Evolutionary conservation across 2,888 invertebrate genomes (phyloP).

Genomic region (Pemphredon lugubris): DNA sequence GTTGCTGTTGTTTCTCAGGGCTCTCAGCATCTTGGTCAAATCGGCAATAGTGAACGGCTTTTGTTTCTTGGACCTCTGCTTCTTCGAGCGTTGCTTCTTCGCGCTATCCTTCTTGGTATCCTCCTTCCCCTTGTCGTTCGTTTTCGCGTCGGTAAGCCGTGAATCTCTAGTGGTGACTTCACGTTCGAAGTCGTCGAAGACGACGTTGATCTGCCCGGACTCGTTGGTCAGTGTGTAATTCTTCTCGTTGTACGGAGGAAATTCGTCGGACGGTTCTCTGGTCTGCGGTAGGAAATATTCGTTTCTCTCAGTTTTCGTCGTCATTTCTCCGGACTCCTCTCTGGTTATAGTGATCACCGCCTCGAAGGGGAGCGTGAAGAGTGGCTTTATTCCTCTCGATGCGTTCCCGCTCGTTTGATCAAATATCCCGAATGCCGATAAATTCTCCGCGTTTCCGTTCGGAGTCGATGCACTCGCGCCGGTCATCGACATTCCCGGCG

Average conservation of each 20-base stretch:
- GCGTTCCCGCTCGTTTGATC: conserved; percentile 36
- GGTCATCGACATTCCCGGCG: background rate
- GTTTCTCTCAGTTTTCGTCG: conserved; percentile 18
- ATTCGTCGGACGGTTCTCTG: conserved; percentile 67
- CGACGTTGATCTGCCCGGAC: conserved; percentile 55
- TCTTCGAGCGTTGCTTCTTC: conserved; percentile 19
- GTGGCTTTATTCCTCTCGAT: conserved; percentile 39
- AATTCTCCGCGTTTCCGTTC: conserved; percentile 12
- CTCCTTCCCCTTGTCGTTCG: background rate
- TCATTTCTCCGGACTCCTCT: conserved; percentile 48
- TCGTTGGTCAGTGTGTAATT: conserved; percentile 53
- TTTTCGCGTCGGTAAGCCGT: background rate
- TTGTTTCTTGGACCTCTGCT: conserved; percentile 18
- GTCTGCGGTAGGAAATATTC: conserved; percentile 8
- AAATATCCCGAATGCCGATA: conserved; percentile 31
- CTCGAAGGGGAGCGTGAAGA: conserved; percentile 77
- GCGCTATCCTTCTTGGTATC: conserved; percentile 30
- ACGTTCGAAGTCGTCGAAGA: conserved; percentile 53
- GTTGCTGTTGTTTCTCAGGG: conserved; percentile 50
- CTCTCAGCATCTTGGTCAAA: conserved; percentile 59
- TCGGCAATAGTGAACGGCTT: conserved; percentile 49
- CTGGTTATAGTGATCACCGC: conserved; percentile 76
- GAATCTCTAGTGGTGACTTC: too few species aligned
- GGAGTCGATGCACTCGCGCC: too few species aligned
- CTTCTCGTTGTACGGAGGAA: conserved; percentile 71